Conservation (phyloP, 2,888 invertebrate species). For the Andrena bucephala region DNA sequence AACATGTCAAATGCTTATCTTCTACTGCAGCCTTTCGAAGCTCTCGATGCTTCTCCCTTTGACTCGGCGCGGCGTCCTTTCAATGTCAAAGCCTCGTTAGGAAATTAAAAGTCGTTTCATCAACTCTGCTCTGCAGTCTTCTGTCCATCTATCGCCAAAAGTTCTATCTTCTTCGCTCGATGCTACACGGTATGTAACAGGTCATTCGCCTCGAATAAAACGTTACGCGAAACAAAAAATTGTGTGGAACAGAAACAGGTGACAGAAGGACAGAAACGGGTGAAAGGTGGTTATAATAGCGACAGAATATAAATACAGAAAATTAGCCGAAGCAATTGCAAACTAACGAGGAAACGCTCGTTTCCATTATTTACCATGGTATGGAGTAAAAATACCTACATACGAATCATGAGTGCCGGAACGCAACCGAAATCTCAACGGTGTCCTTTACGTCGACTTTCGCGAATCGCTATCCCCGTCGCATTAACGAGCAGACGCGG, state of each 20-base stretch:
- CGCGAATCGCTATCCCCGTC: not conserved
- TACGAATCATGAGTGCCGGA: not conserved
- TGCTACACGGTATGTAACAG: not conserved
- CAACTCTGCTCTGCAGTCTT: not conserved
- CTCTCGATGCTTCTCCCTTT: conserved; percentile 12
- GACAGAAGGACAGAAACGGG: no score
- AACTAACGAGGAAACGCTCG: no score
- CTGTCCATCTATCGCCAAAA: not conserved
- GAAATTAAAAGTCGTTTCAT: conserved; percentile 2
- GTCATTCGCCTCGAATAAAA: not conserved
- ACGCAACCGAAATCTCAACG: not conserved
- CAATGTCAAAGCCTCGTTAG: conserved; percentile 2
- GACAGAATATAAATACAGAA: no score
- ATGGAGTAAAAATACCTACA: not conserved
- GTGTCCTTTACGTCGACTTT: not conserved
- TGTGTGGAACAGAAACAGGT: no score
- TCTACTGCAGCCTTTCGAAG: not conserved
- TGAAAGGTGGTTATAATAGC: no score
- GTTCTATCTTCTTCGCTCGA: not conserved
- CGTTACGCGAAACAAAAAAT: not conserved
- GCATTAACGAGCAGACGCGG: conserved; percentile 11
- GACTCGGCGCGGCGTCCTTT: not conserved
- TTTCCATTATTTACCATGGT: not conserved
- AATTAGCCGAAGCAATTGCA: no score
- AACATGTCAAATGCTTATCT: conserved; percentile 68